phyloP scores from a whole-genome alignment of 2,797 vertebrate genomes.

The Lates japonicus region DNA sequence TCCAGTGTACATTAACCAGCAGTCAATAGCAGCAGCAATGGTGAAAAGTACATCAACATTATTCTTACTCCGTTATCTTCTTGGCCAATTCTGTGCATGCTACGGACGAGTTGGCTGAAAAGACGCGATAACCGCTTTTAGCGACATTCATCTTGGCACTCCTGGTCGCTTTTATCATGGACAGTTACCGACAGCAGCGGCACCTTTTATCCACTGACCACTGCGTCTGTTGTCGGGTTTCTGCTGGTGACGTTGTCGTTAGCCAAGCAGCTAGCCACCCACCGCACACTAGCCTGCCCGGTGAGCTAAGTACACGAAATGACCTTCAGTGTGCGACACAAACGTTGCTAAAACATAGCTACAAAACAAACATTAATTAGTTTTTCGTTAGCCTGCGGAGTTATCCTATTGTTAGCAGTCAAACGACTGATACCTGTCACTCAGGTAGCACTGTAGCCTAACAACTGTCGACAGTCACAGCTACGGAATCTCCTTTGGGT shows the following conservation, averaged over 20 bases:
- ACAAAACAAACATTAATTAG: no score
- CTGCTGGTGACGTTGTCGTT: constrained; percentile 30
- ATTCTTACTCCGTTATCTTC: constrained; percentile 94
- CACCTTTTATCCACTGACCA: neutral
- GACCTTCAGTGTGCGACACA: no score
- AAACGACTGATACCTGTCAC: neutral
- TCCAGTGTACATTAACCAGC: neutral
- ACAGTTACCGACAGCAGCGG: neutral
- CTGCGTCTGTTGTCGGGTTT: constrained; percentile 4
- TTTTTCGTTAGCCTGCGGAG: neutral
- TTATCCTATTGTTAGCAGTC: no score
- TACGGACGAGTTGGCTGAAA: constrained; percentile 95
- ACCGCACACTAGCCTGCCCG: constrained; percentile 2
- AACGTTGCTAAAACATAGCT: neutral
- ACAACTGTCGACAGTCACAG: neutral
- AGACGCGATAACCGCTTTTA: constrained; percentile 95
- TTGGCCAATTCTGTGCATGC: constrained; percentile 97
- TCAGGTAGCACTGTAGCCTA: neutral
- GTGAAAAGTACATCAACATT: neutral
- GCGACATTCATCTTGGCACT: constrained; percentile 91
- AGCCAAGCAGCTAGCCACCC: constrained; percentile 36
- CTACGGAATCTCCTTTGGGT: constrained; percentile 43
- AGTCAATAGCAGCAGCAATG: neutral
- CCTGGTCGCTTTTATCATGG: neutral
- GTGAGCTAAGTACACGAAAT: neutral